Evolutionary conservation across 2,113 vertebrate genomes (phyloP).

Genomic region (Pterocles burchelli): DNA sequence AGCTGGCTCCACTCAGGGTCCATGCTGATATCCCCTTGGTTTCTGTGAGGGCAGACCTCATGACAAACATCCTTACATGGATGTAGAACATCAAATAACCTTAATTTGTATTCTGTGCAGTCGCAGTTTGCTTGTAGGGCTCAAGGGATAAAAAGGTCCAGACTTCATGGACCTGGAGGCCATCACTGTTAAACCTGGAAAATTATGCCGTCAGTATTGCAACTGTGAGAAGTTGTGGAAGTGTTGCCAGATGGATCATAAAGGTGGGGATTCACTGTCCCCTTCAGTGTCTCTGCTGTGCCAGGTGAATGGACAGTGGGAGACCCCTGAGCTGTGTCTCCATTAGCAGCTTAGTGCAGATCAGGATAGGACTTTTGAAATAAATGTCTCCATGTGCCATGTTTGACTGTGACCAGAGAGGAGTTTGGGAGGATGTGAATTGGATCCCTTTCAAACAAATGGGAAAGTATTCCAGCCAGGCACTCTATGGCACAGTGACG

Average conservation of each 20-base stretch:
- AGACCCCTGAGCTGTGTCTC: background rate
- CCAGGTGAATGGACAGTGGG: background rate
- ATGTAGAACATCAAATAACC: background rate
- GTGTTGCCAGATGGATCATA: background rate
- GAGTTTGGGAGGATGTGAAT: background rate
- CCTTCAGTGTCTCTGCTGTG: background rate
- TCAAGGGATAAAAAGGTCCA: background rate
- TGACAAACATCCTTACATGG: constrained; percentile 14
- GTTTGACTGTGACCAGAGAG: background rate
- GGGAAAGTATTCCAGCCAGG: background rate
- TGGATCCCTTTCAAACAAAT: background rate
- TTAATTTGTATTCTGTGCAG: background rate
- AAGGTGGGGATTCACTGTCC: background rate
- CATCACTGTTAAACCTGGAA: background rate
- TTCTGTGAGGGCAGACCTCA: background rate
- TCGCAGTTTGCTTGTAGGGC: background rate
- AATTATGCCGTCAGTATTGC: background rate
- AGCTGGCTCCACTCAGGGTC: background rate
- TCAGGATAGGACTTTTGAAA: background rate
- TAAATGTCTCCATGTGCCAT: background rate
- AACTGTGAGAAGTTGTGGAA: background rate
- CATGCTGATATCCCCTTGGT: background rate
- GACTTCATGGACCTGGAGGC: background rate
- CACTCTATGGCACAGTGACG: accelerated
- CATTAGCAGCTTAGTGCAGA: background rate